These are phyloP conservation scores for Indicator maculatus DNA, from an alignment of 2,113 vertebrate genomes.

Conservation along the genomic window DNA sequence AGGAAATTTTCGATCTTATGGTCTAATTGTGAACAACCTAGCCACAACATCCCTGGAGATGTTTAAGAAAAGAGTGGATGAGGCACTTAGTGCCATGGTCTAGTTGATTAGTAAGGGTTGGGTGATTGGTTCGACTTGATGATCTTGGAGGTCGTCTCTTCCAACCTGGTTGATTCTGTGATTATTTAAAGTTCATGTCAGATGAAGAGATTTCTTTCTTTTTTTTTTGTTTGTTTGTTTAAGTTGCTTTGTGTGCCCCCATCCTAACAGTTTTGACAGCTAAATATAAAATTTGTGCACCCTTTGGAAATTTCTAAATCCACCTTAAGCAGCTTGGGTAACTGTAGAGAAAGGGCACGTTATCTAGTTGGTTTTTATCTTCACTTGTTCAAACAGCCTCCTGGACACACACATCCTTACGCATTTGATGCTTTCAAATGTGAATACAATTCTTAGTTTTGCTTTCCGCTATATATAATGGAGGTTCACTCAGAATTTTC, in stretches of 20 bases:
- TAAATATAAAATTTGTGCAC: not conserved
- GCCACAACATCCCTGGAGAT: not conserved
- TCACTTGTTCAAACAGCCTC: not conserved
- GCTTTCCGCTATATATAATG: not conserved
- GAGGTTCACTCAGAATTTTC: not conserved
- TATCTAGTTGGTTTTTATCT: not conserved
- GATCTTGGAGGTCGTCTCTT: no score
- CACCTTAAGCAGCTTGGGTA: not conserved
- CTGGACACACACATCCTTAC: not conserved
- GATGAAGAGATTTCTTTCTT: not conserved
- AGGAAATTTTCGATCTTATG: not conserved
- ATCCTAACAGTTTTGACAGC: not conserved
- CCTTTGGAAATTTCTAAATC: not conserved
- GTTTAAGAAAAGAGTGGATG: no score
- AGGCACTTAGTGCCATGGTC: no score
- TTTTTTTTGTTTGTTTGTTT: not conserved
- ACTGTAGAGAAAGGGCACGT: not conserved
- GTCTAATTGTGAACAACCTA: not conserved
- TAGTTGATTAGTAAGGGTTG: no score
- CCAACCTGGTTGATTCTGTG: no score
- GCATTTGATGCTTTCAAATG: not conserved
- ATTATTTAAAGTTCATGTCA: not conserved
- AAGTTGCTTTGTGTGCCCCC: not conserved
- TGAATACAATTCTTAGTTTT: not conserved
- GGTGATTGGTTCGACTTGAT: no score